Percentiles rank a stretch among this genome's conserved stretches.
Conservation (phyloP, 1,140 invertebrate genomes). For the Piezodorus guildinii region DNA sequence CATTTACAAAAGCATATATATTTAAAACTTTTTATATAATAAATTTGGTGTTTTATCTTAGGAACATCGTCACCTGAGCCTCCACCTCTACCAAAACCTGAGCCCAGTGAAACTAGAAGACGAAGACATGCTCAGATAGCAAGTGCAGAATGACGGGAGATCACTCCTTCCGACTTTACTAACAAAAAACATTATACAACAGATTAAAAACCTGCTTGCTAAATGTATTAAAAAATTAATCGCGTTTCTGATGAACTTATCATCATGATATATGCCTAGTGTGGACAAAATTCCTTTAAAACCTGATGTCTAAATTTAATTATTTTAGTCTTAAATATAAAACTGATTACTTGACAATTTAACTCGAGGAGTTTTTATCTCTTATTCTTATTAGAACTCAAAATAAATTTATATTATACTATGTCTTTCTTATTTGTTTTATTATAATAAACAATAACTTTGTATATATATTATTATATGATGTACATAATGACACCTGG, state of each 20-base stretch:
- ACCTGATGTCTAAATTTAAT: background rate
- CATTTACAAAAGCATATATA: too few relatives aligned
- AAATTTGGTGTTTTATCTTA: background rate
- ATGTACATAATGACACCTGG: too few relatives aligned
- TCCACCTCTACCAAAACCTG: slow-evolving; percentile 22
- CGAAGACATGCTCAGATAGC: slow-evolving; percentile 22
- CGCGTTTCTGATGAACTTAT: slow-evolving; percentile 5
- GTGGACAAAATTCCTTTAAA: background rate
- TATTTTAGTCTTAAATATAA: background rate
- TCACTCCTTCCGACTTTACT: background rate
- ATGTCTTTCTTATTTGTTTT: background rate
- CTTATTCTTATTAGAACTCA: background rate
- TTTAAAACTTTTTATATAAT: too few relatives aligned
- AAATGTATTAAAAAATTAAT: slow-evolving; percentile 11
- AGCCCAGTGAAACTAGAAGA: slow-evolving; percentile 22
- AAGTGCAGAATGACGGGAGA: slow-evolving; percentile 2
- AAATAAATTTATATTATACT: slow-evolving; percentile 1
- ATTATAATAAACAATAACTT: background rate
- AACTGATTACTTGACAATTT: background rate
- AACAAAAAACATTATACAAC: slow-evolving; percentile 8
- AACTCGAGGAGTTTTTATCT: background rate
- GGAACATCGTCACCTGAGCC: slow-evolving; percentile 20
- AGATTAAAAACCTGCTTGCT: slow-evolving; percentile 9
- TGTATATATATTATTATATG: background rate
- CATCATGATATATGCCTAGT: slow-evolving; percentile 12